A percentile compares a stretch with the other conserved stretches of the same genome.
Conservation (phyloP, 2,888 invertebrate species). For the Allolobophora icterica region DNA sequence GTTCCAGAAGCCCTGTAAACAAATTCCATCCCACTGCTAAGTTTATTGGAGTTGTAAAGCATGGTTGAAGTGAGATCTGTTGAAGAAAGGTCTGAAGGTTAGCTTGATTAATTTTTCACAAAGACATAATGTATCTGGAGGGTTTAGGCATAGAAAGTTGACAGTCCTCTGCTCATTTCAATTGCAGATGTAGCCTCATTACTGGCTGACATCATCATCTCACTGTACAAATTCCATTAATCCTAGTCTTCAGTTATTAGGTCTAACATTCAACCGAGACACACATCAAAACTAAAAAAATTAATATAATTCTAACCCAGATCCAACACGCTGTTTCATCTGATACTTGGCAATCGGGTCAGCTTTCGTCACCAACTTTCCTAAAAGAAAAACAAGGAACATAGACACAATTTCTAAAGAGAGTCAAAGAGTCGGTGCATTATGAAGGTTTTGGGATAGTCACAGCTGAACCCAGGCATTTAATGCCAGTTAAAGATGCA, state of each 20-base stretch:
- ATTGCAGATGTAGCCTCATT: background rate
- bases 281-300: background rate
- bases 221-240: too few species aligned
- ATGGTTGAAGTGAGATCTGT: too few species aligned
- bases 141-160: too few species aligned
- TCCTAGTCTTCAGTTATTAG: too few species aligned
- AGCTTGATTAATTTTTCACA: too few species aligned
- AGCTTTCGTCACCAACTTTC: constrained; percentile 79
- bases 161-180: too few species aligned
- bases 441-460: background rate
- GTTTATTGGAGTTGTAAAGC: too few species aligned
- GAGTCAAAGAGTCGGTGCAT: background rate
- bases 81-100: too few species aligned
- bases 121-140: too few species aligned
- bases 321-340: constrained; percentile 83
- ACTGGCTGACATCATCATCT: too few species aligned
- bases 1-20: constrained; percentile 87
- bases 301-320: constrained; percentile 71
- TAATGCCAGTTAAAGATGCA: background rate
- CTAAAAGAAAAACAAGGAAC: constrained; percentile 52
- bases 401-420: background rate
- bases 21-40: background rate
- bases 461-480: background rate
- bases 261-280: too few species aligned
- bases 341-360: constrained; percentile 83